Evolutionary conservation across 2,888 invertebrate species (phyloP).

Genomic region (Xanthorhoe designata): DNA sequence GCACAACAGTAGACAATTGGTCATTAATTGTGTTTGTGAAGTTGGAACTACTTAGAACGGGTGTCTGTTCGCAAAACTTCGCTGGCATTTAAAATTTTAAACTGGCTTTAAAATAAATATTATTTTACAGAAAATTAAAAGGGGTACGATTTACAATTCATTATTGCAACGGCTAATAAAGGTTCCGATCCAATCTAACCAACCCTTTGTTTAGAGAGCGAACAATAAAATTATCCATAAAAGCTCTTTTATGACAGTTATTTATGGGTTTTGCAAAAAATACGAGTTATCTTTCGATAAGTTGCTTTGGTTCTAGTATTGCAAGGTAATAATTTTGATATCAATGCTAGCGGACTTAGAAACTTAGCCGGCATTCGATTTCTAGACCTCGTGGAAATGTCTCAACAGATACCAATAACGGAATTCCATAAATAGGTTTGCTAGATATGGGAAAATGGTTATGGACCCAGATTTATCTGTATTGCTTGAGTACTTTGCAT

Average conservation of each 20-base stretch:
- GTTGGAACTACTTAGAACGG: conserved; percentile 59
- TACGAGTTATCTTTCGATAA: not conserved
- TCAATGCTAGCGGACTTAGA: not conserved
- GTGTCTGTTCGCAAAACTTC: conserved; percentile 62
- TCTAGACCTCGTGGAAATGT: conserved; percentile 32
- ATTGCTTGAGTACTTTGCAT: conserved; percentile 6
- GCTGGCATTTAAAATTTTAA: conserved; percentile 46
- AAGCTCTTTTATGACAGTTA: not conserved
- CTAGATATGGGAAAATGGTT: conserved; percentile 20
- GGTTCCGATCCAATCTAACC: not conserved
- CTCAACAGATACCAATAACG: conserved; percentile 34
- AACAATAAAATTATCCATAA: not conserved
- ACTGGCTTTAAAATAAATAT: not conserved
- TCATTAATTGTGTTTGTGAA: conserved; percentile 72
- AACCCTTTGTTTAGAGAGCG: not conserved
- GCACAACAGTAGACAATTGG: conserved; percentile 68
- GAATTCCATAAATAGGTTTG: conserved; percentile 21
- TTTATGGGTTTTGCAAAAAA: not conserved
- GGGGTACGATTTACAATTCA: not conserved
- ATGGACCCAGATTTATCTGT: conserved; percentile 14
- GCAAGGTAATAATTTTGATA: not conserved
- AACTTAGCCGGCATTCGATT: conserved; percentile 10
- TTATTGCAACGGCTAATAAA: not conserved
- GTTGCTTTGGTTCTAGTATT: not conserved
- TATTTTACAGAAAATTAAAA: not conserved